Base-by-base conservation (phyloP, 2,888 invertebrate species). In the Eubasilissa splendida region DNA sequence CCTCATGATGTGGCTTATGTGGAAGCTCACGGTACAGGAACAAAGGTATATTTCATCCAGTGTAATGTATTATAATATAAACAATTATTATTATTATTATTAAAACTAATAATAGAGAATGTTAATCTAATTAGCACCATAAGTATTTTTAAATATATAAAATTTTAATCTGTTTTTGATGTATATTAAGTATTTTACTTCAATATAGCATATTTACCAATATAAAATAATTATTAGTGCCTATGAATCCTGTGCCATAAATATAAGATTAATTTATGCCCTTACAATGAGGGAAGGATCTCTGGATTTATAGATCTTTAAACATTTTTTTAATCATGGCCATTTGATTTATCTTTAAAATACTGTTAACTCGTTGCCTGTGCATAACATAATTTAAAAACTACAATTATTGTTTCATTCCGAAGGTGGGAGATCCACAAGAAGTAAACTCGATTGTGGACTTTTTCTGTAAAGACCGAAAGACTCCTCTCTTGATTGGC, bases 21-120 rank as follows among this genome's bases (percentile, higher is more conserved):
- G 2, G 99, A 99, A 89, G 98, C 99, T 76, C 99, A 99, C 89
- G 99, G 99, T 78, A 99, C 99, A 31, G 99, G 99, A 80, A 99
- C 99, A 10, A 98, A 98, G 91, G 95, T 93, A 84, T 42, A 7
- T 42, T 4, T 42, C 42, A 7, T n/a, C 54, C 14, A 3, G 4
- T 14, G 12, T 53, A 14, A 52, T 71, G n/a, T 71, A 14, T 52
- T 53, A 52, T 54, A 53, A 12, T 12, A 80, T 60, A n/a, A n/a
- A n/a, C 58, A 59, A 56, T 58, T 52, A 70, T 22, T 22, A 56
- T 58, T 52, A 70, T 22, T 22, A 22, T 22, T 22, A 1, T 22
- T 22, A 22, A 22, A 3, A 53, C 52, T 59, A 14, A 59, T 42
- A 31, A 56, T 54, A 14, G 42, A 33, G 8, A 58, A 58, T 58